phyloP scores from a whole-genome alignment of 2,113 vertebrate genomes.

The Dunckerocampus dactyliophorus region DNA sequence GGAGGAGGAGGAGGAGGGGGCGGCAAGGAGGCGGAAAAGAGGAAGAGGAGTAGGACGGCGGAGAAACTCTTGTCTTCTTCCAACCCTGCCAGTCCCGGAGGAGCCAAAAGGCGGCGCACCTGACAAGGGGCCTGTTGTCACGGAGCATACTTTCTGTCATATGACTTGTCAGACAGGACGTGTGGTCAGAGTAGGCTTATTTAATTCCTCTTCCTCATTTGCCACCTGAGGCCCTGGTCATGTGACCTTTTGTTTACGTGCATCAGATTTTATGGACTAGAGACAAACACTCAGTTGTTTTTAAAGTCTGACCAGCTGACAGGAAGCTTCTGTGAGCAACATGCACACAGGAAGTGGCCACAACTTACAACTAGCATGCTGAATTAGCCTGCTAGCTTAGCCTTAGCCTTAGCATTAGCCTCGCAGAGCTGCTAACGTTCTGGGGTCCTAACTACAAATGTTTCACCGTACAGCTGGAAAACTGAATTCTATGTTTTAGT shows the following conservation, averaged over 20 bases:
- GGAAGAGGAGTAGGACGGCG: conserved; percentile 86
- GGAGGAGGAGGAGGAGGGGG: conserved; percentile 71
- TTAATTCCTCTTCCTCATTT: too few relatives aligned
- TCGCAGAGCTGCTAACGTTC: neutral
- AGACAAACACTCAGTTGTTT: neutral
- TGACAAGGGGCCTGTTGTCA: conserved; percentile 30
- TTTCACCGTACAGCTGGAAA: too few relatives aligned
- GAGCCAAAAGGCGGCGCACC: conserved; percentile 76
- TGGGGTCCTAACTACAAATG: neutral
- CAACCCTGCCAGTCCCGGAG: conserved; percentile 92
- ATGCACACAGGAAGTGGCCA: neutral
- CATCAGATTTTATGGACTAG: neutral
- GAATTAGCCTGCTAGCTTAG: neutral
- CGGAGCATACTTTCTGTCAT: conserved; percentile 1
- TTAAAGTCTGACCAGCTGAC: neutral
- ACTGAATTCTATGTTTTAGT: too few relatives aligned
- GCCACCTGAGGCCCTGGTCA: too few relatives aligned
- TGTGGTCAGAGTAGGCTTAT: neutral
- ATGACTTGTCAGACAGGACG: conserved; percentile 6
- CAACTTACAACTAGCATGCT: neutral
- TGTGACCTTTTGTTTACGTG: neutral
- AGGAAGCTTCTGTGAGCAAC: neutral
- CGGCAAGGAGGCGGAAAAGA: conserved; percentile 86
- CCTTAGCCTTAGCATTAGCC: neutral
- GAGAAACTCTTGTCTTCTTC: conserved; percentile 87